Conservation (phyloP, 2,797 vertebrate species). For the Cyprinodon diabolis region DNA sequence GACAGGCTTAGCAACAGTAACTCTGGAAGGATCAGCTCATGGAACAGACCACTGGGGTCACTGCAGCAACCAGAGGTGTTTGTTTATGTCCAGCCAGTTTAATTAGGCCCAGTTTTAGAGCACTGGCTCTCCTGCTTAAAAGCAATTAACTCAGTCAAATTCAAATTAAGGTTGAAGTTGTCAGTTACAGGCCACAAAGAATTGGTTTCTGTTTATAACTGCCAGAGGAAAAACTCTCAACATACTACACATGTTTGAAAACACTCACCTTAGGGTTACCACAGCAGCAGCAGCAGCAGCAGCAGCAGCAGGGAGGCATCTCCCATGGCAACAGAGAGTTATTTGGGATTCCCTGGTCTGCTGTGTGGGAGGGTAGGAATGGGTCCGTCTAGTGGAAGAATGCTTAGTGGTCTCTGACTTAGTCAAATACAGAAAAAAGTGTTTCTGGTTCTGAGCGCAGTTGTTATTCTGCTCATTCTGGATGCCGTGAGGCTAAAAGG, state of each 20-base stretch:
- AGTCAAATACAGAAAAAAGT: neutral
- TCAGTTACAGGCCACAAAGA: neutral
- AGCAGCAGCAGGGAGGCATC: neutral
- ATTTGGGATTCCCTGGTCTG: slow-evolving; percentile 51
- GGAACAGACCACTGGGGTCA: neutral
- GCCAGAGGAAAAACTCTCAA: too few relatives aligned
- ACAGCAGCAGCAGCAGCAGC: neutral
- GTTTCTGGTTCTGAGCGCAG: neutral
- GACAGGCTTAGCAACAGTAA: slow-evolving; percentile 9
- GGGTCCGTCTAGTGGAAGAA: neutral
- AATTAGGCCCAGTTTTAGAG: neutral
- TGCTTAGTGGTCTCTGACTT: slow-evolving; percentile 6
- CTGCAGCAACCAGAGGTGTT: neutral
- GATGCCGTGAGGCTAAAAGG: neutral
- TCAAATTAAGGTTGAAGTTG: neutral
- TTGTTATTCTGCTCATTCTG: neutral
- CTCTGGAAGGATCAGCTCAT: neutral
- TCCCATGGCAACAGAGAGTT: slow-evolving; percentile 34
- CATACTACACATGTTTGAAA: slow-evolving; percentile 7
- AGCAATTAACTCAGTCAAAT: neutral
- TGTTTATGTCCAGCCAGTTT: neutral
- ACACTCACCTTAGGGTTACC: slow-evolving; percentile 13
- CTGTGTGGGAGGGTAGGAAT: neutral
- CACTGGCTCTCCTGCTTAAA: neutral
- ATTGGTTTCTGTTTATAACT: neutral